Evolutionary conservation across 2,888 invertebrate genomes (phyloP), one percentile per base, ranked within the genome.

Genomic region (Perithous albicinctus): DNA sequence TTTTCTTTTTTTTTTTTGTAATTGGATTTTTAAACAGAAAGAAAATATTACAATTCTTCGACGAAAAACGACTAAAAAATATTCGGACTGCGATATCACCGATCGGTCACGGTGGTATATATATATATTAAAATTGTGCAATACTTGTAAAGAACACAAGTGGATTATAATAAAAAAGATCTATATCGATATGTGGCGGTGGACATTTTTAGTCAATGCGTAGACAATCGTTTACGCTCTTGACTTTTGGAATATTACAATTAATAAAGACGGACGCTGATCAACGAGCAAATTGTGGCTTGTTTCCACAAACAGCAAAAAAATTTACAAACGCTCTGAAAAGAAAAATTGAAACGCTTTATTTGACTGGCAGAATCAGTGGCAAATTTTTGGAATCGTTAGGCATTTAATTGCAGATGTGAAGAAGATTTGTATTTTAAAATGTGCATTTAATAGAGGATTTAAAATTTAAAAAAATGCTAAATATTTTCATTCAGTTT

Each of bases 71-170:
- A 48, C 48, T 7, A 48, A 48, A 51, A 43, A 20, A 12, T 35
- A 59, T 15, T 63, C 43, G 7, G 7, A 35, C 32, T 51, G 43
- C 20, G 12, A 12, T 4, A 43, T 23, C n/a, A 41, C 8, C 23
- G n/a, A n/a, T 38, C 46, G 41, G 48, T 48, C 23, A 43, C 43
- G 66, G 26, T 18, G 10, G 54, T 56, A 61, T 23, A 41, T 15
- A 23, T 54, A 18, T 41, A 32, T 15, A 82, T 78, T 82, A 84
- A 76, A 43, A 20, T 56, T 7, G n/a, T n/a, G 29, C 12, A 26
- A 35, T 64, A 46, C 12, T 63, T 54, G 56, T 54, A 48, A 51
- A 54, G 63, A 82, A 80, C 76, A 75, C 79, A 64, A 63, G 48
- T 75, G 66, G 66, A 73, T 80, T 26, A 23, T 43, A 54, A 8